Percentiles rank a stretch among this genome's conserved stretches.
phyloP scores from a whole-genome alignment of 2,888 invertebrate species.

The Dynastes tityus region DNA sequence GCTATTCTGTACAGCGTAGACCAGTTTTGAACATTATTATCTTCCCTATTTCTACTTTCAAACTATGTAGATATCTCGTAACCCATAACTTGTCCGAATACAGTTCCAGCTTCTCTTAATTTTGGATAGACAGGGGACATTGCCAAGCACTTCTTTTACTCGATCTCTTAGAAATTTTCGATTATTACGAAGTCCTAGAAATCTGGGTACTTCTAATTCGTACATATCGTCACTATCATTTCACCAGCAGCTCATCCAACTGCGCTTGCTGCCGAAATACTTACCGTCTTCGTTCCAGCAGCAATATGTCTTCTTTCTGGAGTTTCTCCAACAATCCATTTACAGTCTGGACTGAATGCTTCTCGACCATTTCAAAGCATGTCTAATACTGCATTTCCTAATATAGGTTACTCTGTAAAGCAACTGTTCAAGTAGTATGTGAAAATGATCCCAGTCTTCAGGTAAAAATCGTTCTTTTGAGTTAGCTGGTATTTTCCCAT shows the following conservation, averaged over 20 bases:
- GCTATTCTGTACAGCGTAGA: slow-evolving; percentile 80
- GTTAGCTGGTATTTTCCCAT: slow-evolving; percentile 68
- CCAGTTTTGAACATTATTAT: slow-evolving; percentile 67
- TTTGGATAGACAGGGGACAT: slow-evolving; percentile 97
- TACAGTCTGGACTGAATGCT: slow-evolving; percentile 97
- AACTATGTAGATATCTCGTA: slow-evolving; percentile 97
- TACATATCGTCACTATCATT: slow-evolving; percentile 92
- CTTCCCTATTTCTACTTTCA: slow-evolving; percentile 72
- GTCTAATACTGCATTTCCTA: slow-evolving; percentile 84
- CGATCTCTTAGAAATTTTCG: slow-evolving; percentile 92
- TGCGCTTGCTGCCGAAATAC: slow-evolving; percentile 96
- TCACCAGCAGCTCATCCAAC: slow-evolving; percentile 93
- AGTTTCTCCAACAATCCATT: slow-evolving; percentile 95
- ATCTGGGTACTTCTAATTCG: slow-evolving; percentile 90
- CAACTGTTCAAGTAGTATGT: slow-evolving; percentile 88
- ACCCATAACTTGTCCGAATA: slow-evolving; percentile 98
- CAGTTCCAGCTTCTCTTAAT: slow-evolving; percentile 90
- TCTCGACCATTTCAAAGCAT: slow-evolving; percentile 92
- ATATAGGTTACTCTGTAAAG: slow-evolving; percentile 85
- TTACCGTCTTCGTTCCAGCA: slow-evolving; percentile 96
- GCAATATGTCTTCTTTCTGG: slow-evolving; percentile 92
- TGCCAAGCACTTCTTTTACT: slow-evolving; percentile 92
- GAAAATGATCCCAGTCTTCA: slow-evolving; percentile 98
- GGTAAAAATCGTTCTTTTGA: slow-evolving; percentile 80
- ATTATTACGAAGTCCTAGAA: slow-evolving; percentile 95